These are phyloP conservation scores for Xenopus laevis DNA, from an alignment of 2,113 vertebrate species.

Conservation along the genomic window DNA sequence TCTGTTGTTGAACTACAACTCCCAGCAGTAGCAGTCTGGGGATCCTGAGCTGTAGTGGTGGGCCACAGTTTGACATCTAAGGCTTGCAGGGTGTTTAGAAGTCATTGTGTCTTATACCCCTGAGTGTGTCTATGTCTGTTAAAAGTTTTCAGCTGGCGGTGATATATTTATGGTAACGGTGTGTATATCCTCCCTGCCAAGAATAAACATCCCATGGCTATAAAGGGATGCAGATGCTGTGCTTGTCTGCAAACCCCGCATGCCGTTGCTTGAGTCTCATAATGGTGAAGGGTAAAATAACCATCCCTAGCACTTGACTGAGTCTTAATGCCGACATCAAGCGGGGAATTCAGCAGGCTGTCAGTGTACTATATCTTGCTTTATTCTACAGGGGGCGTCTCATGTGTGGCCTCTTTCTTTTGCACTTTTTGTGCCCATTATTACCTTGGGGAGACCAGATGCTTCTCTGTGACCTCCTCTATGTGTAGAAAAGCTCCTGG, in stretches of 20 bases:
- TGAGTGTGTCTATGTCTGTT: background rate
- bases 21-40: too few species aligned
- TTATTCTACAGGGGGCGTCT: too few species aligned
- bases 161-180: background rate
- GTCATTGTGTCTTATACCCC: too few species aligned
- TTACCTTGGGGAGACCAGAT: background rate
- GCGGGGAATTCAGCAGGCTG: constrained; percentile 1
- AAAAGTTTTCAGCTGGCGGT: constrained; percentile 19
- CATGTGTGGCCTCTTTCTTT: constrained; percentile 29
- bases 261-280: constrained; percentile 6
- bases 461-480: constrained; percentile 5
- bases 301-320: constrained; percentile 37
- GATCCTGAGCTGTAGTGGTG: too few species aligned
- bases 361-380: background rate
- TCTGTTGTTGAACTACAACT: too few species aligned
- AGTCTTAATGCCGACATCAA: constrained; percentile 7
- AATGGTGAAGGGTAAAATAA: background rate
- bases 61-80: too few species aligned
- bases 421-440: background rate
- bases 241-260: background rate
- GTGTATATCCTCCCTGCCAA: background rate
- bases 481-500: background rate
- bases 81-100: too few species aligned
- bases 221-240: background rate
- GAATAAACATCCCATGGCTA: background rate